phyloP scores from a whole-genome alignment of 2,797 vertebrate genomes.

The Alfaro cultratus region DNA sequence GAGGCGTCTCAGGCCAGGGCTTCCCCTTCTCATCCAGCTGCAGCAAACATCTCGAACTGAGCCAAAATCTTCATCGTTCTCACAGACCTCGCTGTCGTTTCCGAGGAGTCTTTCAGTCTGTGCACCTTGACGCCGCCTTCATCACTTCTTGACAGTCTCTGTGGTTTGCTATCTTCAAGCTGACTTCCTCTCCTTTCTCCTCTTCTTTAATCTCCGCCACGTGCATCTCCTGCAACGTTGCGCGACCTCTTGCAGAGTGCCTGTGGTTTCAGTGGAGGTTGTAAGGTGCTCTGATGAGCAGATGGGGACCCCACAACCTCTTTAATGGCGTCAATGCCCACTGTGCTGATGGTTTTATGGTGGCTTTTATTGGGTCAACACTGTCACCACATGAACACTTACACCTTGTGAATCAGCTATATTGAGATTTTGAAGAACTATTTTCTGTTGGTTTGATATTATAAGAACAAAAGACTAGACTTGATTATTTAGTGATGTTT shows the following conservation, averaged over 20 bases:
- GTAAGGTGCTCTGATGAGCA: background rate
- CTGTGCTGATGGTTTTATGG: conserved; percentile 1
- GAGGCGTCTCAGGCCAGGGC: conserved; percentile 32
- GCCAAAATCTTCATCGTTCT: background rate
- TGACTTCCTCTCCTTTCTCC: conserved; percentile 61
- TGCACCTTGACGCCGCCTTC: conserved; percentile 26
- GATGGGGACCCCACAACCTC: conserved; percentile 21
- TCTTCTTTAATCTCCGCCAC: conserved; percentile 37
- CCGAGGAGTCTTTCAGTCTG: conserved; percentile 20
- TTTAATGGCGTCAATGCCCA: conserved; percentile 14
- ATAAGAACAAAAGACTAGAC: background rate
- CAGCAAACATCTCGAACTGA: background rate
- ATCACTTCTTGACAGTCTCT: conserved; percentile 40
- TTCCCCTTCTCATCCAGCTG: conserved; percentile 30
- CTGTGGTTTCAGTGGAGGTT: conserved; percentile 48
- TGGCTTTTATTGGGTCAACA: conserved; percentile 8
- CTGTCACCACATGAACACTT: background rate
- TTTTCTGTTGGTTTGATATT: background rate
- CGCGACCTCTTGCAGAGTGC: conserved; percentile 35
- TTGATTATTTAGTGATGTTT: background rate
- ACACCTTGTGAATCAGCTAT: conserved; percentile 5
- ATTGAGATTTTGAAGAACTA: conserved; percentile 9
- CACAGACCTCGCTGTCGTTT: conserved; percentile 12
- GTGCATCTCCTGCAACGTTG: conserved; percentile 51
- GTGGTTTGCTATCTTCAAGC: conserved; percentile 43